Evolutionary conservation across 2,888 invertebrate species (phyloP), one percentile per base, ranked within the genome.

Genomic region (Pristionchus japonicus): DNA sequence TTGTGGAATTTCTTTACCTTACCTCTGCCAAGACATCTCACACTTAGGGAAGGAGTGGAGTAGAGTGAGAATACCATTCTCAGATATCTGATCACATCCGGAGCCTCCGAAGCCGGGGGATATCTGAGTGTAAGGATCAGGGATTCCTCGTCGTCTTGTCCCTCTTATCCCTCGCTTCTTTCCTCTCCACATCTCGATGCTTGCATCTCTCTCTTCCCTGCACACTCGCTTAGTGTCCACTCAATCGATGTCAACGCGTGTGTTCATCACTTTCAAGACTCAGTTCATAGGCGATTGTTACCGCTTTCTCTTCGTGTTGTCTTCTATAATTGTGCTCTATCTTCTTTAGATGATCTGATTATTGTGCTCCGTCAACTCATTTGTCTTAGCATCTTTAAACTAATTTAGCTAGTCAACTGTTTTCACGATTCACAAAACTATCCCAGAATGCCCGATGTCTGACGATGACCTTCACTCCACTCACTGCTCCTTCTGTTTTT

Each of bases 151-250:
- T n/a, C 7, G n/a, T n/a, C n/a, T n/a, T 27, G 67, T 13, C 11
- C 34, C 67, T 67, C 67, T 67, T 67, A 67, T 67, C 67, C 67
- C 13, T 67, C 67, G n/a, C n/a, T n/a, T n/a, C n/a, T n/a, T n/a
- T 11, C 3, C 31, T 34, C 15, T 34, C 67, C 3, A 34, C 67
- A 67, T 34, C 34, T 64, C 31, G 31, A n/a, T 61, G 61, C 57
- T 64, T 17, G n/a, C n/a, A n/a, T 7, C 64, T 61, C 61, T 61
- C 61, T 23, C 61, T 61, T 27, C 27, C 61, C 4, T 9, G 34
- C 31, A 67, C 67, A 31, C 67, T 34, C 34, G 67, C 67, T 1
- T 27, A 31, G 27, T 67, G 67, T 67, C 17, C 31, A 34, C 67
- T 67, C 31, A 34, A 67, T 34, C 31, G 34, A 67, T 67, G 31